Evolutionary conservation across 2,113 vertebrate genomes (phyloP).

Genomic region (Elaphurus davidianus): DNA sequence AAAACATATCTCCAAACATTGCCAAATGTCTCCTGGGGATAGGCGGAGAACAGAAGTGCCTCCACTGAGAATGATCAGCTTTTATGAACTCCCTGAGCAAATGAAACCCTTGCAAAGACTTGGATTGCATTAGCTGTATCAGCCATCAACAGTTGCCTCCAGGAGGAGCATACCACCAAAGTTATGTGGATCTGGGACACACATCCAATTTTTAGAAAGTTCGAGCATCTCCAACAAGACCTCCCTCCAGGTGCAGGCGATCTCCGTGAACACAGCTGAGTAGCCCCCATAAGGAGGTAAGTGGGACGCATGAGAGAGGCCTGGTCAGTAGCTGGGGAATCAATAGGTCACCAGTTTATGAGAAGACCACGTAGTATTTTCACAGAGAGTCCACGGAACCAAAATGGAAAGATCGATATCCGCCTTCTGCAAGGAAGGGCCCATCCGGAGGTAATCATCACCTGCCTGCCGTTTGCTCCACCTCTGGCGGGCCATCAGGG

Average conservation of each 20-base stretch:
- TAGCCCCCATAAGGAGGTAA: slow-evolving; percentile 28
- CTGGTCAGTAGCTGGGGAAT: neutral
- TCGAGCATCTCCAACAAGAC: neutral
- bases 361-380: slow-evolving; percentile 21
- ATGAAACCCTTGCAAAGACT: neutral
- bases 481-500: neutral
- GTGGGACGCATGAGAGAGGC: neutral
- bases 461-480: neutral
- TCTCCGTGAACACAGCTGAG: slow-evolving; percentile 4
- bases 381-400: neutral
- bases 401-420: slow-evolving; percentile 34
- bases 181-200: neutral
- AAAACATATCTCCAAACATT: neutral
- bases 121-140: neutral
- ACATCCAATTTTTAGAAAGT: neutral
- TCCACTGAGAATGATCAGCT: neutral
- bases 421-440: slow-evolving; percentile 23
- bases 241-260: neutral
- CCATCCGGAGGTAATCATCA: neutral
- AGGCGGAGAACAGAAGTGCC: neutral
- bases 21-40: neutral
- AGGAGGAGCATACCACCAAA: neutral
- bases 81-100: neutral
- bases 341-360: slow-evolving; percentile 54
- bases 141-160: neutral